phyloP scores from a whole-genome alignment of 2,888 invertebrate genomes.

The Nysson spinosus region DNA sequence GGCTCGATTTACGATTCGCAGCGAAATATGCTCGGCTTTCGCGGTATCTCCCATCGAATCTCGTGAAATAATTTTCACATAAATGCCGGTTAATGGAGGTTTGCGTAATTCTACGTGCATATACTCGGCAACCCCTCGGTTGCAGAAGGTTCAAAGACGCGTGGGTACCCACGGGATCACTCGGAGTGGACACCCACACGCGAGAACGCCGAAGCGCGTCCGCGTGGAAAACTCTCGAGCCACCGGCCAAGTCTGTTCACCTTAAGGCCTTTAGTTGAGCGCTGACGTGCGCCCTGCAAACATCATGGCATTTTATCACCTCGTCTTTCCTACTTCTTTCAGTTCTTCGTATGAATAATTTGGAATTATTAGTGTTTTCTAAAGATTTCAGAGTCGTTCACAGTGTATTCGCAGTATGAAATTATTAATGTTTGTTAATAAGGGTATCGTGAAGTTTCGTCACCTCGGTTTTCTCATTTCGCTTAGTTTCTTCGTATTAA shows the following conservation, averaged over 20 bases:
- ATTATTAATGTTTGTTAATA: no score
- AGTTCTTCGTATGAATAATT: background rate
- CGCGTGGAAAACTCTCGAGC: slow-evolving; percentile 63
- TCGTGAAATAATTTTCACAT: slow-evolving; percentile 36
- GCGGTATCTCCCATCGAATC: slow-evolving; percentile 1
- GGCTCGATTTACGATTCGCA: no score
- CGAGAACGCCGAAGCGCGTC: slow-evolving; percentile 54
- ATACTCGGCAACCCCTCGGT: slow-evolving; percentile 45
- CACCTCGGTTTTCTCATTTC: no score
- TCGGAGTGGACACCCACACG: slow-evolving; percentile 45
- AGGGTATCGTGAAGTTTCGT: no score
- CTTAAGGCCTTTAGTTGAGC: slow-evolving; percentile 72
- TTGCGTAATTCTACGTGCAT: slow-evolving; percentile 50
- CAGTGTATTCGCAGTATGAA: no score
- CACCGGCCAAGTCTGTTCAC: slow-evolving; percentile 60
- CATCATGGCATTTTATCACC: slow-evolving; percentile 49
- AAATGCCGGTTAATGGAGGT: slow-evolving; percentile 48
- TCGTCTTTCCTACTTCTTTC: background rate
- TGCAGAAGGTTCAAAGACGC: background rate
- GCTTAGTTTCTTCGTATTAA: no score
- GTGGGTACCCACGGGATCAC: slow-evolving; percentile 13
- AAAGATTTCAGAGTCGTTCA: no score
- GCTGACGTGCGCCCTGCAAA: slow-evolving; percentile 65
- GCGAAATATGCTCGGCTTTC: background rate
- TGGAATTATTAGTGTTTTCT: background rate